These are phyloP conservation scores for Pyrrhia umbra DNA, from an alignment of 2,888 invertebrate species.

Conservation along the genomic window DNA sequence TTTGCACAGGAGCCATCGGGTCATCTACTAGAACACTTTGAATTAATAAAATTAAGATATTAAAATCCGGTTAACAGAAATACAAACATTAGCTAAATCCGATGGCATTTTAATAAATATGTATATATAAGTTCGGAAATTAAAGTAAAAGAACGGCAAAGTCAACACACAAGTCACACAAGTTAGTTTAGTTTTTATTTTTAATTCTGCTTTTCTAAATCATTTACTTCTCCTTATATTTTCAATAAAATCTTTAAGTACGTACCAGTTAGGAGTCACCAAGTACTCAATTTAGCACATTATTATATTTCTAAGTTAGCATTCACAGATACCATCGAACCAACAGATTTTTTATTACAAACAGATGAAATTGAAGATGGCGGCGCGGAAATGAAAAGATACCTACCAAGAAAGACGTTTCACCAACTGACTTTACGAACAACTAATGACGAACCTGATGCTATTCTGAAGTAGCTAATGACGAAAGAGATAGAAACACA, in stretches of 20 bases:
- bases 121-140: too few species aligned
- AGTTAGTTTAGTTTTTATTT: neutral
- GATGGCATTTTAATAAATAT: too few species aligned
- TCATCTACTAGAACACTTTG: too few species aligned
- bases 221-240: neutral
- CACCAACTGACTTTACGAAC: slow-evolving; percentile 33
- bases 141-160: too few species aligned
- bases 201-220: neutral
- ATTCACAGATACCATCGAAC: slow-evolving; percentile 49
- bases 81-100: too few species aligned
- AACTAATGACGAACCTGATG: slow-evolving; percentile 40
- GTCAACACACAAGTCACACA: too few species aligned
- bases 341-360: slow-evolving; percentile 48
- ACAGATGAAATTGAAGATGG: slow-evolving; percentile 55
- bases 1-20: too few species aligned
- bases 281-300: slow-evolving; percentile 35
- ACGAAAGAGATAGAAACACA: slow-evolving; percentile 28
- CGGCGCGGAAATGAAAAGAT: slow-evolving; percentile 58
- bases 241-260: slow-evolving; percentile 8
- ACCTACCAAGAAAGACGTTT: slow-evolving; percentile 46
- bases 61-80: too few species aligned
- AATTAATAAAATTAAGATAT: too few species aligned
- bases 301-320: slow-evolving; percentile 30
- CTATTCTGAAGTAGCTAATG: slow-evolving; percentile 30
- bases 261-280: slow-evolving; percentile 29